Conservation (phyloP, 2,113 vertebrate species). For the Anoura caudifer region DNA sequence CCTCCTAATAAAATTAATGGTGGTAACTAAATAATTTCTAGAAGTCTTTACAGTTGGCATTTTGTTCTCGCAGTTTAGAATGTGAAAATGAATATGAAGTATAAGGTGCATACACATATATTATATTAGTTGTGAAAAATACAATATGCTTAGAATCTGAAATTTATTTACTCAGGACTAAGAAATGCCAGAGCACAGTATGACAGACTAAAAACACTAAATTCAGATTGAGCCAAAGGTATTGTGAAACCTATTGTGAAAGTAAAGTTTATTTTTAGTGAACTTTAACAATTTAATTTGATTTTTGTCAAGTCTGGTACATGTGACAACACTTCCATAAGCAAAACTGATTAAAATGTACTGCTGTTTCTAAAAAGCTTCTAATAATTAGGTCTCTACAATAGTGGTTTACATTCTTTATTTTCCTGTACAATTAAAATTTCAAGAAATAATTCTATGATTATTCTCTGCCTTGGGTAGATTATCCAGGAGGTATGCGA, state of each 20-base stretch:
- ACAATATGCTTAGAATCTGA: background rate
- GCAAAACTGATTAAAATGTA: background rate
- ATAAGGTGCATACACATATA: background rate
- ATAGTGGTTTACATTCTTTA: background rate
- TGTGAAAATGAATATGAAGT: background rate
- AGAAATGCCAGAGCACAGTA: background rate
- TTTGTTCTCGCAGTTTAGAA: conserved; percentile 1
- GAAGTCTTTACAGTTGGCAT: background rate
- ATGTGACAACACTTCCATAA: background rate
- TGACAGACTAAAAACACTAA: background rate
- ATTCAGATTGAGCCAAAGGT: background rate
- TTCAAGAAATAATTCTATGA: background rate
- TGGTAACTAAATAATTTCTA: background rate
- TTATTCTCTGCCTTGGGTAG: background rate
- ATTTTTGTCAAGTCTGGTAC: background rate
- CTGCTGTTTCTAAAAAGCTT: background rate
- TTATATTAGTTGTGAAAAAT: background rate
- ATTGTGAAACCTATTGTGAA: background rate
- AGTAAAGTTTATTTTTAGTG: background rate
- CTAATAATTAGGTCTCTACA: background rate
- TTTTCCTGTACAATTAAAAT: background rate
- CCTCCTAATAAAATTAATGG: background rate
- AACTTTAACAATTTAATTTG: background rate
- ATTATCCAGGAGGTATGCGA: background rate
- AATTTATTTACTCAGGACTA: background rate